A percentile compares a stretch with the other conserved stretches of the same genome.
Conservation (phyloP, 1,140 invertebrate genomes). For the Hyles vespertilio region DNA sequence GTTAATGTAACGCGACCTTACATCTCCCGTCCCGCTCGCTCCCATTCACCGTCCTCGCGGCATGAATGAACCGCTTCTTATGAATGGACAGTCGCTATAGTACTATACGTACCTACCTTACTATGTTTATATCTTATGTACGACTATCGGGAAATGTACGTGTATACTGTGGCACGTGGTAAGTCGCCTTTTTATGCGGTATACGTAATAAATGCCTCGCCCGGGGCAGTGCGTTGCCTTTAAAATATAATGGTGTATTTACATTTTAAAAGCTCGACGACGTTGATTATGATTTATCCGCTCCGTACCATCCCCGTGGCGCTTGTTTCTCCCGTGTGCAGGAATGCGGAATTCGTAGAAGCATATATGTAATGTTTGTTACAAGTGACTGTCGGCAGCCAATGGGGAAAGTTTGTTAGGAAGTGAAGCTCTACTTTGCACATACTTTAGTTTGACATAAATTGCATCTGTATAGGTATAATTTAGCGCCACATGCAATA, state of each 20-base stretch:
- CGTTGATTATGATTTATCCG: conserved; percentile 10
- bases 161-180: conserved; percentile 48
- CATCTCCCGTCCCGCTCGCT: conserved; percentile 55
- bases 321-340: conserved; percentile 1
- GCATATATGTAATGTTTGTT: not conserved
- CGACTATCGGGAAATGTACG: conserved; percentile 33
- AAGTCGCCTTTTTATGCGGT: conserved; percentile 31
- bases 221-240: conserved; percentile 17
- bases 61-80: conserved; percentile 72
- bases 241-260: conserved; percentile 14
- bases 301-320: conserved; percentile 3
- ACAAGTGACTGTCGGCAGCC: not conserved
- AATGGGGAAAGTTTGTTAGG: conserved; percentile 1
- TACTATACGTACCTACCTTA: conserved; percentile 63
- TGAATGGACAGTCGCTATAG: conserved; percentile 66
- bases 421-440: too few relatives aligned
- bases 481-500: too few relatives aligned
- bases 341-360: conserved; percentile 2
- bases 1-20: conserved; percentile 60
- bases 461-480: too few relatives aligned
- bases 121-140: conserved; percentile 48
- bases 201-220: conserved; percentile 31
- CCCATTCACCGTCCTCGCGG: conserved; percentile 63
- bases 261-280: conserved; percentile 2
- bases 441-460: too few relatives aligned